Percentiles rank a stretch among this genome's conserved stretches.
phyloP scores from a whole-genome alignment of 1,140 invertebrate genomes.

The Geopemphigus sp. region DNA sequence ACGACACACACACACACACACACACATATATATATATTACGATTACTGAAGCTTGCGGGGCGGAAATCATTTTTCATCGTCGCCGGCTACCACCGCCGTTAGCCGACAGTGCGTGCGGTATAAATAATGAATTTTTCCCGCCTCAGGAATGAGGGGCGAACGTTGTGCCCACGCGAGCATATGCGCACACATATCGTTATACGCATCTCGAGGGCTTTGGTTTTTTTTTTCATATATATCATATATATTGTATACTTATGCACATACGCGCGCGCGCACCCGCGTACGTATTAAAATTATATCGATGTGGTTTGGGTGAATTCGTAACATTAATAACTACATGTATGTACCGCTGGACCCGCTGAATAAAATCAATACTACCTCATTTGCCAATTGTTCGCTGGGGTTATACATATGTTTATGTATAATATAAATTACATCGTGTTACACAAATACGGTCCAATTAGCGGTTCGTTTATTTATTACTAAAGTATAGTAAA shows the following conservation, averaged over 20 bases:
- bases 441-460: too few relatives aligned
- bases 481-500: too few relatives aligned
- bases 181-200: not conserved
- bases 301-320: not conserved
- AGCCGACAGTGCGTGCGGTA: not conserved
- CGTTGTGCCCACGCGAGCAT: not conserved
- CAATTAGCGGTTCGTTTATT: too few relatives aligned
- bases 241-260: not conserved
- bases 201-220: not conserved
- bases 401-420: not conserved
- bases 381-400: not conserved
- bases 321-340: not conserved
- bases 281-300: not conserved
- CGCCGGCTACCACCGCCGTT: too few relatives aligned
- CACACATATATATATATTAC: too few relatives aligned
- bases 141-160: not conserved
- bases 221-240: too few relatives aligned
- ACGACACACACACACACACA: too few relatives aligned
- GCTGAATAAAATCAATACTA: not conserved
- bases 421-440: too few relatives aligned
- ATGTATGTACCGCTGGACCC: too few relatives aligned
- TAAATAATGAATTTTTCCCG: constrained; percentile 24
- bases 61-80: constrained; percentile 1
- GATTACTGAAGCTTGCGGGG: not conserved
- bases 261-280: not conserved